Evolutionary conservation across 1,140 invertebrate species (phyloP).

Genomic region (Drosophila watanabei): DNA sequence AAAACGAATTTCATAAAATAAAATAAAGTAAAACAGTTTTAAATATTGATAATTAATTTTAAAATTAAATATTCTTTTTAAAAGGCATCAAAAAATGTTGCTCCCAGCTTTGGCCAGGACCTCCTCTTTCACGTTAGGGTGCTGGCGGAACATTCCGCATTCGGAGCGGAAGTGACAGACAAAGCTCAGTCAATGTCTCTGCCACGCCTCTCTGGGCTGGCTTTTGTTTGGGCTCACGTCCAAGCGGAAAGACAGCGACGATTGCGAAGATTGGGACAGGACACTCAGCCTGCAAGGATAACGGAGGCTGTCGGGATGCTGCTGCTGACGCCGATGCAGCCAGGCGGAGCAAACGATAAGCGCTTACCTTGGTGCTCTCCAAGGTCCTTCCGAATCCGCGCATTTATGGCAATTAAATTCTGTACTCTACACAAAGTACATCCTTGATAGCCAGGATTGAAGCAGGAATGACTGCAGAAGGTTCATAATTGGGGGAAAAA

Average conservation of each 20-base stretch:
- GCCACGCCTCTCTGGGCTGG: constrained; percentile 23
- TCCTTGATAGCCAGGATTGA: not conserved
- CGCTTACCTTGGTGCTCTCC: constrained; percentile 29
- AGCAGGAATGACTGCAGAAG: not conserved
- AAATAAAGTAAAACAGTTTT: too few species aligned
- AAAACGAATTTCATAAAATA: not conserved
- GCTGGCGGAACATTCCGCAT: constrained; percentile 12
- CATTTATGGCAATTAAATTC: constrained; percentile 71
- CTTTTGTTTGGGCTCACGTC: constrained; percentile 48
- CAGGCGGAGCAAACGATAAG: constrained; percentile 37
- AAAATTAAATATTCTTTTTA: too few species aligned
- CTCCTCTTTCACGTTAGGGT: not conserved
- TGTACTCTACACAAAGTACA: constrained; percentile 17
- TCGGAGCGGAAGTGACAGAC: constrained; percentile 42
- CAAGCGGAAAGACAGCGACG: constrained; percentile 40
- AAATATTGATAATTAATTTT: not conserved
- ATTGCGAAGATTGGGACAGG: constrained; percentile 33
- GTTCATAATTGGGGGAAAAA: not conserved
- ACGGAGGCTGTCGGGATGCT: constrained; percentile 2
- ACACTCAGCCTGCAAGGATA: constrained; percentile 19
- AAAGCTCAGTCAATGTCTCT: constrained; percentile 42
- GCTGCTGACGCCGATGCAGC: constrained; percentile 26
- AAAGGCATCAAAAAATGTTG: not conserved
- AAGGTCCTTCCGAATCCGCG: constrained; percentile 5
- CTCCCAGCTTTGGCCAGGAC: not conserved